These are phyloP conservation scores for Junonia oenone DNA, from an alignment of 2,888 invertebrate species.

Conservation along the genomic window DNA sequence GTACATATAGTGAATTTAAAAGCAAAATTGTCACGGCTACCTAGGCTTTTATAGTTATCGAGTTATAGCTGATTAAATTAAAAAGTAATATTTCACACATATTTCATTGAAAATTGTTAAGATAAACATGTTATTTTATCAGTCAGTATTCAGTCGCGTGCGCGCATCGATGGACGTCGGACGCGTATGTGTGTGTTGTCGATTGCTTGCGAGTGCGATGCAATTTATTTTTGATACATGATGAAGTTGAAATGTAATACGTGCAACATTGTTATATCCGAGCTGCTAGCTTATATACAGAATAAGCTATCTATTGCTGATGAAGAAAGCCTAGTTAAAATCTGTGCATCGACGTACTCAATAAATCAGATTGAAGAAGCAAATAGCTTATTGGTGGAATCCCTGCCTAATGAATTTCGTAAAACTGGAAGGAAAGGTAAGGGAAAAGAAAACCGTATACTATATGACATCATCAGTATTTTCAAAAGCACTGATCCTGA, in stretches of 20 bases:
- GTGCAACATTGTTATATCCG: conserved; percentile 17
- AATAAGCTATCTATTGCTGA: conserved; percentile 24
- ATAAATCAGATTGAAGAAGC: conserved; percentile 20
- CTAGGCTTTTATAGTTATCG: no score
- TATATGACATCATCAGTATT: conserved; percentile 24
- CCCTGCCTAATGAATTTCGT: conserved; percentile 15
- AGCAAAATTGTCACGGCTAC: no score
- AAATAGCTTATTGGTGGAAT: conserved; percentile 17
- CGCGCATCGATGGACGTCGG: no score
- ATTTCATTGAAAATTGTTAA: no score
- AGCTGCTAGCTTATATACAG: conserved; percentile 24
- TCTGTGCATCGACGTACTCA: conserved; percentile 24
- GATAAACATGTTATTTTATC: no score
- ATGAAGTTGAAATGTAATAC: not conserved
- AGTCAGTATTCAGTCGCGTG: no score
- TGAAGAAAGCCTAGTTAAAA: conserved; percentile 21
- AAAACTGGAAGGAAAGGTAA: conserved; percentile 22
- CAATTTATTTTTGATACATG: no score
- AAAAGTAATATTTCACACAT: no score
- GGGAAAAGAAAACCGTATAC: conserved; percentile 22
- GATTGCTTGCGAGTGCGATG: no score
- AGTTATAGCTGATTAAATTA: no score
- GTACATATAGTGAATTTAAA: no score
- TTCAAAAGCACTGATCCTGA: conserved; percentile 26
- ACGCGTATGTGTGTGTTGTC: no score